These are phyloP conservation scores for Oncorhynchus clarkii DNA, from an alignment of 2,113 vertebrate genomes.

Conservation along the genomic window DNA sequence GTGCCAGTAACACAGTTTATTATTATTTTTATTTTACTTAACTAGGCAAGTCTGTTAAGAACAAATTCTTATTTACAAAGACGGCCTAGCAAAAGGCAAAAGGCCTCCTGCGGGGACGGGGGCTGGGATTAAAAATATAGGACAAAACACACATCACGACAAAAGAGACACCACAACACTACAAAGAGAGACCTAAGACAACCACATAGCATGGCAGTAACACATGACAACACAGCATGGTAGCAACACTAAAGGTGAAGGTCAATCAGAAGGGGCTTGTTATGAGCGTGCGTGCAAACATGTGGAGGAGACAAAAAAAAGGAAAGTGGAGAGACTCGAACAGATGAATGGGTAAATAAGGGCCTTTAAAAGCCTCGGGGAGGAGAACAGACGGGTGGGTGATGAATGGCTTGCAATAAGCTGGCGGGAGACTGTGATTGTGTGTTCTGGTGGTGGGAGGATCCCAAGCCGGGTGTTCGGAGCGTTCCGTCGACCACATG, in stretches of 20 bases:
- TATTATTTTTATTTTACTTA: not conserved
- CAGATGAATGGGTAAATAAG: constrained; percentile 41
- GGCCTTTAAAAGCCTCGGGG: constrained; percentile 43
- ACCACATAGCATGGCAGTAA: too few species aligned
- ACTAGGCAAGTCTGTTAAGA: too few species aligned
- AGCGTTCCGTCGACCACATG: constrained; percentile 36
- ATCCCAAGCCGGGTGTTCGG: constrained; percentile 16
- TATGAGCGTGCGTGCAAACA: too few species aligned
- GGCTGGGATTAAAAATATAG: too few species aligned
- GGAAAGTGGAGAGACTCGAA: constrained; percentile 16
- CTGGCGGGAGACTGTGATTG: constrained; percentile 48
- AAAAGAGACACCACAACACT: too few species aligned
- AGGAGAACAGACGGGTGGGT: constrained; percentile 34
- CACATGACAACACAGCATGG: not conserved
- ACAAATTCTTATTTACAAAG: too few species aligned
- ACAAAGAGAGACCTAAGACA: too few species aligned
- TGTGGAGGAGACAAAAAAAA: constrained; percentile 4
- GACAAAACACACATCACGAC: too few species aligned
- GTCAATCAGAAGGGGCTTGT: not conserved
- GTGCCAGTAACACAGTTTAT: not conserved
- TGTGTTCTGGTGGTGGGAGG: constrained; percentile 54
- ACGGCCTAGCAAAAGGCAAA: too few species aligned
- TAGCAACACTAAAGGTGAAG: constrained; percentile 7
- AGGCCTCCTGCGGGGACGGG: too few species aligned
- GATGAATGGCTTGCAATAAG: constrained; percentile 71